Evolutionary conservation across 2,888 invertebrate genomes (phyloP), one percentile per base, ranked within the genome.

Genomic region (Aphodius sticticus): DNA sequence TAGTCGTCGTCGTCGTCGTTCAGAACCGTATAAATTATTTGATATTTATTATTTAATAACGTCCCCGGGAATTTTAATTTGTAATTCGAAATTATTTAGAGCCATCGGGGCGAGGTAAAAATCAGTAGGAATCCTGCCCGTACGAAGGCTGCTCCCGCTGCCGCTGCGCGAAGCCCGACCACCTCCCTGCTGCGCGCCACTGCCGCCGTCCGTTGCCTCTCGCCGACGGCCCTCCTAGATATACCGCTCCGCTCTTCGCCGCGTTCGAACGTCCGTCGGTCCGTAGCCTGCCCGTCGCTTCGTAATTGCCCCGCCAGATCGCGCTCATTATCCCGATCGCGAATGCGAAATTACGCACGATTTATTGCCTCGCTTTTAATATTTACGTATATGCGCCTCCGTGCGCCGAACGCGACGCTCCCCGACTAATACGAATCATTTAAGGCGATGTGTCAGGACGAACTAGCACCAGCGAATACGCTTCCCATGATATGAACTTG

Each of bases 261-360:
- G n/a, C n/a, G n/a, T n/a, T n/a, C n/a, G n/a, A n/a, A n/a, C n/a
- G 74, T 35, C 36, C 74, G 74, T 35, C 36, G 35, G 74, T 74
- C 74, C 74, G 74, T 53, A 9, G n/a, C 74, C 72, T 26, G 72
- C 26, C 74, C 74, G 74, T 74, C 74, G 74, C 74, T n/a, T 74
- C 74, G 74, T 74, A 74, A 74, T 74, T 74, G 74, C 74, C 12
- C 74, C 74, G 74, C 74, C 74, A 74, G 74, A 37, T 74, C 74
- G 74, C 74, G 74, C 74, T 74, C 74, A 74, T 74, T 74, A 74
- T 74, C 74, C 74, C 74, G 74, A 74, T 74, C 36, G 74, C 74
- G 37, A 74, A 74, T 37, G 74, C 74, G 74, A 74, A 74, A 74
- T 74, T 26, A 74, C 74, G 74, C 74, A 74, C 74, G 74, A 74